These are phyloP conservation scores for Pitta sordida DNA, from an alignment of 2,113 vertebrate species.

Conservation along the genomic window DNA sequence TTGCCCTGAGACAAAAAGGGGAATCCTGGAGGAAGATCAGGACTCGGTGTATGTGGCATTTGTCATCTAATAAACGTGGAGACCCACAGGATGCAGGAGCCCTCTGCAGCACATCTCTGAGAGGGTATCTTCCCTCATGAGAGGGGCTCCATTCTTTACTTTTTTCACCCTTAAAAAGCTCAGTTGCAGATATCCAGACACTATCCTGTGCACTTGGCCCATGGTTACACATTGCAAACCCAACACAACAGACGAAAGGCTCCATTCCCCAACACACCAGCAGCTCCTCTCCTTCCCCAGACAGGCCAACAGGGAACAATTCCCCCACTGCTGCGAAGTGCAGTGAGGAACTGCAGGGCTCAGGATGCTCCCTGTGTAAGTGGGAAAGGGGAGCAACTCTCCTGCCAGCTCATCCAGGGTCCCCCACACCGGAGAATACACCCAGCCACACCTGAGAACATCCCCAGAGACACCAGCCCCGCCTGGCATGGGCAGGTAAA, in stretches of 20 bases:
- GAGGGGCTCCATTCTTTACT: neutral
- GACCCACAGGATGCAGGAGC: neutral
- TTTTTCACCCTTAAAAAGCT: neutral
- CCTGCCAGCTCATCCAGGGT: neutral
- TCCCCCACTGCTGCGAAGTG: neutral
- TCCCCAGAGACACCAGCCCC: neutral
- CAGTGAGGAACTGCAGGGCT: neutral
- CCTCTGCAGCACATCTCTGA: neutral
- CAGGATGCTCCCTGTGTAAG: neutral
- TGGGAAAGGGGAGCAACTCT: neutral
- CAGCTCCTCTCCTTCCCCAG: neutral
- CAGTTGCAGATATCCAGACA: neutral
- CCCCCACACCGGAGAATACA: neutral
- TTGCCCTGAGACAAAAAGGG: neutral
- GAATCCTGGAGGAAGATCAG: conserved; percentile 3
- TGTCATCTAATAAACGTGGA: neutral
- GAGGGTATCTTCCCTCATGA: neutral
- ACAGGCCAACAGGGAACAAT: neutral
- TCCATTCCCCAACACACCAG: neutral
- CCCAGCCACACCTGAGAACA: accelerated
- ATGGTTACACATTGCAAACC: neutral
- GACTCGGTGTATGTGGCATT: neutral
- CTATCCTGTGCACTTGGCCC: neutral
- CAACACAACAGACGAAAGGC: neutral
- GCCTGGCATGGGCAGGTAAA: neutral